Base-by-base conservation (phyloP, 2,888 invertebrate species). In the Ligdia adustata region DNA sequence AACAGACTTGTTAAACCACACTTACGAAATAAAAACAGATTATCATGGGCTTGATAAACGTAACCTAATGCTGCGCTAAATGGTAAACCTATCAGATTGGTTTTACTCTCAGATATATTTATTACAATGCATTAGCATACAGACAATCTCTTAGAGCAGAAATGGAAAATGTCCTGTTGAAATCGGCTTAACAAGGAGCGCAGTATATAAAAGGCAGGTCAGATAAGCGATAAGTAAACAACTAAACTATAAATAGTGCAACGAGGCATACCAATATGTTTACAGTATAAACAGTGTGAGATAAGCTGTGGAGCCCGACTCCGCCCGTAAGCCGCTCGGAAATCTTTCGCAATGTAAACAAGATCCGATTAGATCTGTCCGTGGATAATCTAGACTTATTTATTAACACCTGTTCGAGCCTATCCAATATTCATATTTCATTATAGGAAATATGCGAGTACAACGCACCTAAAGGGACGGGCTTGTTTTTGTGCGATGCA, bases 261-360 rank as follows among this genome's bases (percentile, higher is more conserved):
- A 78, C 76, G 65, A 74, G 77, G 69, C 64, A 69, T 73, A 73
- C 59, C 69, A 81, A 80, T 84, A 77, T 81, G 79, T 80, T 79
- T 69, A 76, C 72, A 75, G 72, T 79, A 79, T 76, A 79, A 79
- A 72, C 74, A 73, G 74, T 56, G 50, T 57, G 38, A 67, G 82
- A 84, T 82, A 83, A 73, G 65, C 60, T 56, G 49, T 52, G 38
- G 32, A 24, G 39, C 56, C 44, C 48, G 44, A 57, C 55, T 56
- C 48, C 55, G 59, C 60, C 57, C 52, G 57, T 58, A 60, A 55
- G 63, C 58, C 62, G 61, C 51, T 55, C 48, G 57, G 71, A 69
- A 75, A 72, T 72, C 71, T 75, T 74, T 80, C 67, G 71, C 73
- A 78, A 76, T 82, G 83, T 83, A 82, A 85, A 88, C 85, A 86